These are phyloP conservation scores for Petrocephalus zakoni DNA, from an alignment of 2,113 vertebrate genomes.

Conservation along the genomic window DNA sequence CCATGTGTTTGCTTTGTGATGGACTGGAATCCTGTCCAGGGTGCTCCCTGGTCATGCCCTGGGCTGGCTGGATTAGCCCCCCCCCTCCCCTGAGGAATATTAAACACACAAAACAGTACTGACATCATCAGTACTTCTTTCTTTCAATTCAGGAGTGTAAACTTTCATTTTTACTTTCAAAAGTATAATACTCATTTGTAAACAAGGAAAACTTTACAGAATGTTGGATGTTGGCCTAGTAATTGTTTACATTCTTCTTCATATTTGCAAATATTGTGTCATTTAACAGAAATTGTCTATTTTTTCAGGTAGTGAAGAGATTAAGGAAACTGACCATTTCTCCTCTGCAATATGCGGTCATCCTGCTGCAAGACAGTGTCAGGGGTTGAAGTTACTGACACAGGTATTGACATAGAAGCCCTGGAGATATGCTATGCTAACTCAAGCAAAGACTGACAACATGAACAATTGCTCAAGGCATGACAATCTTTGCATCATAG, in stretches of 20 bases:
- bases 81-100: neutral
- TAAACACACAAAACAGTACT: neutral
- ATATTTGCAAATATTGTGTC: neutral
- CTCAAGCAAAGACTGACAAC: constrained; percentile 6
- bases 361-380: neutral
- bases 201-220: neutral
- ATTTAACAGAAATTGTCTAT: neutral
- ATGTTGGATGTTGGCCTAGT: neutral
- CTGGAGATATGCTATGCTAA: constrained; percentile 6
- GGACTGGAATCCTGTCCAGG: neutral
- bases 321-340: neutral
- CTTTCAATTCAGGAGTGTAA: neutral
- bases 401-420: constrained; percentile 1
- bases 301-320: neutral
- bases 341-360: neutral
- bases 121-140: no score
- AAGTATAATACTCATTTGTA: neutral
- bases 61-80: neutral
- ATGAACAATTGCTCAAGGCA: constrained; percentile 5
- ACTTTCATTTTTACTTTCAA: neutral
- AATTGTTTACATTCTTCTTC: neutral
- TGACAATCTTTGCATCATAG: constrained; percentile 6
- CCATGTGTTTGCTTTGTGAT: neutral
- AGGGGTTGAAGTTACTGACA: neutral
- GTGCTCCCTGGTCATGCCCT: neutral